Base-by-base conservation (phyloP, 1,140 invertebrate species). In the Saxidomus purpurata region DNA sequence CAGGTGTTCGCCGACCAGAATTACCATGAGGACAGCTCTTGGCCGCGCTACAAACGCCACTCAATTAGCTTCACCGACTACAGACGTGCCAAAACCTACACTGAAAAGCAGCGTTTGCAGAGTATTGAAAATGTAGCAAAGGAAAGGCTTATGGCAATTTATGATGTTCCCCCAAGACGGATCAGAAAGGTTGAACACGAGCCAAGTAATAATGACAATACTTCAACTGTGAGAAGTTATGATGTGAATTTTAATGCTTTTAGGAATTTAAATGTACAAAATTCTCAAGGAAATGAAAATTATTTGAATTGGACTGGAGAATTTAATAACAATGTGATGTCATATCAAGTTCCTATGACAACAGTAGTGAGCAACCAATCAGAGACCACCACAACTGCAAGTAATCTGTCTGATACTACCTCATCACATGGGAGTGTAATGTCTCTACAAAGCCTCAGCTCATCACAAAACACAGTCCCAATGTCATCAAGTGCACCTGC, bases 11-110 rank as follows among this genome's bases (percentile, higher is more conserved):
- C 69, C 17, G 84, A 90, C 25, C 89, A 88, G 49, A 90, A 82
- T 25, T 89, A 87, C 63, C 61, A 90, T 25, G 90, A 92, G 6
- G 91, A 92, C 34, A 90, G 89, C 47, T 89, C 86, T 49, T 92
- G 89, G 87, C 86, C 84, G n/a, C 91, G 93, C 79, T 91, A 92
- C 36, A 94, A 94, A 67, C 91, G 94, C 36, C 94, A 94, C 80
- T 95, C 94, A 15, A 93, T 93, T 38, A 94, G 92, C 74, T 93
- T 93, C 22, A 93, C 91, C 8, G 94, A 95, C 77, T 94, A 93
- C 63, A 86, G 92, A 25, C 88, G 92, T 36, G 92, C 92, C 47
- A 91, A 91, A 55, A 87, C 81, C 17, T 91, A 92, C 49, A 82
- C 82, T n/a, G 91, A 92, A 25, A 93, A 93, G 47, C 87, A 91